Evolutionary conservation across 2,797 vertebrate species (phyloP), one percentile per base, ranked within the genome.

Genomic region (Anguilla pacifica): DNA sequence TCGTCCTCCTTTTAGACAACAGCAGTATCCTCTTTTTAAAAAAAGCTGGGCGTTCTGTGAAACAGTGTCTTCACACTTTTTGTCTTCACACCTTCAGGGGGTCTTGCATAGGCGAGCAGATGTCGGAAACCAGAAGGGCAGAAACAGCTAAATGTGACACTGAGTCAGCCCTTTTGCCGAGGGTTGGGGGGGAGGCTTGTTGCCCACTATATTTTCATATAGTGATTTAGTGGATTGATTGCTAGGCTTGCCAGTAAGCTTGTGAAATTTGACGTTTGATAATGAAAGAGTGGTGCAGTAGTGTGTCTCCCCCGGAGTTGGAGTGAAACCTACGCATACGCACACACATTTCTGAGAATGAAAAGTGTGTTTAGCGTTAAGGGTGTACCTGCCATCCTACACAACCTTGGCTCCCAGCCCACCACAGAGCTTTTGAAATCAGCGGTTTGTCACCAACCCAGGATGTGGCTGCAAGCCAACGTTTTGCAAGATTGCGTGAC

Each of bases 1-100:
- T 51, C 49, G 55, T 79, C 49, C 91, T 82, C 89, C 49, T 13
- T 61, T 77, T 22, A 35, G 43, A 87, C 51, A 67, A 46, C 85
- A 83, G 72, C 15, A 43, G 5, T 5, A 6, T 35, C 82, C 17
- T 53, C 49, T 83, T 22, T 15, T 4, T 6, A 7, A 17, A 19
- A 25, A 4, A 67, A 43, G 17, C 3, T 64, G 17, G 25, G 11
- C 2, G 17, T 25, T 83, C 79, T 51, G 7, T 82, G 43, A 51
- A 83, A 1, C 1, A 13, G 49, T 51, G 49, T 0, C 49, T 49
- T 49, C n/a, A n/a, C n/a, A 22, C 0, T 43, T 9, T 1, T 28
- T 82, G 86, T 79, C 77, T 51, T 28, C 43, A 15, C 55, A 31
- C 83, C 53, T 84, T 15, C 6, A 22, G 49, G 5, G 7, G 28